A percentile compares a stretch with the other conserved stretches of the same genome.
Conservation (phyloP, 2,113 vertebrate genomes). For the Ondatra zibethicus region DNA sequence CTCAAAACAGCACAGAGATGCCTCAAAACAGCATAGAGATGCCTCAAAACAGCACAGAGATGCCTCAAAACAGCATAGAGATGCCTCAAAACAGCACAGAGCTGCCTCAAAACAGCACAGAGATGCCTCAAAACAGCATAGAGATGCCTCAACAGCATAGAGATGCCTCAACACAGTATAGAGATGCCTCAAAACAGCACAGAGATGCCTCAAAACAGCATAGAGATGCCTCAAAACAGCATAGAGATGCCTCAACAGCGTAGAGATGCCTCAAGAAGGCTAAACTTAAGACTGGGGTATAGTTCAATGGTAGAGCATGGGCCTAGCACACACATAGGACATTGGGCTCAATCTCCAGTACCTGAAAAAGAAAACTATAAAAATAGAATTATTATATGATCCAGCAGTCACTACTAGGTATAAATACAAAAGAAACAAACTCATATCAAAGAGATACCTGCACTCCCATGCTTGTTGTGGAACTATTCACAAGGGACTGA, state of each 20-base stretch:
- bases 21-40: not conserved
- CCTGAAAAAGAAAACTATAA: not conserved
- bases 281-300: not conserved
- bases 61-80: not conserved
- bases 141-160: too few relatives aligned
- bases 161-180: not conserved
- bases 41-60: too few relatives aligned
- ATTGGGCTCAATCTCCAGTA: not conserved
- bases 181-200: not conserved
- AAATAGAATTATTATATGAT: not conserved
- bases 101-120: not conserved
- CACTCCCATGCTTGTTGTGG: rapidly evolving
- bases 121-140: not conserved
- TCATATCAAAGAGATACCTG: not conserved
- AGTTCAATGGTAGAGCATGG: not conserved
- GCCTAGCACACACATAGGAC: not conserved
- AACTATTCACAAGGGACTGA: not conserved
- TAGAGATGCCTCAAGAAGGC: not conserved
- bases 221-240: not conserved
- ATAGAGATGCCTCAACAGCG: too few relatives aligned
- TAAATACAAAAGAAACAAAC: not conserved
- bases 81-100: not conserved
- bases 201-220: not conserved
- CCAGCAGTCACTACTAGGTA: not conserved
- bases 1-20: not conserved